A percentile compares a stretch with the other conserved stretches of the same genome.
Evolutionary conservation across 2,113 vertebrate species (phyloP).

Genomic region (Ceyx cyanopectus): DNA sequence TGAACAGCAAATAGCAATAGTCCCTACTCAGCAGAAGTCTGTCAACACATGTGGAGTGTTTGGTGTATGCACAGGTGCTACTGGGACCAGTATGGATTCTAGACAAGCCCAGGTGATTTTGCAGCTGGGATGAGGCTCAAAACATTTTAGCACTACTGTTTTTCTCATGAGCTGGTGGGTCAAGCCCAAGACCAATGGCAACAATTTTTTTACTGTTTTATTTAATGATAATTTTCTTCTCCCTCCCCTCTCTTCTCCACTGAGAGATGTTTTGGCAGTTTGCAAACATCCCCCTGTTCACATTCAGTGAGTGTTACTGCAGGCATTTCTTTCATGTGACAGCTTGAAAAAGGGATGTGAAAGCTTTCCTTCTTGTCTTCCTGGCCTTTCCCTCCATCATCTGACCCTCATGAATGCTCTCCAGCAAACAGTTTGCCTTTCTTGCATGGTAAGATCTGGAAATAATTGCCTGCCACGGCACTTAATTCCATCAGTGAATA

Average conservation of each 20-base stretch:
- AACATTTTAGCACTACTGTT: background rate
- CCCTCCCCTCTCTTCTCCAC: background rate
- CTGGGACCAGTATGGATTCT: background rate
- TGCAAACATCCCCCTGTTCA: constrained; percentile 39
- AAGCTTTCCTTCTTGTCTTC: constrained; percentile 61
- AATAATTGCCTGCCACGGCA: constrained; percentile 55
- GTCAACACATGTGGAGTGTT: fast-evolving
- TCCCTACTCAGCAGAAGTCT: background rate
- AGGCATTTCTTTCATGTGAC: constrained; percentile 67
- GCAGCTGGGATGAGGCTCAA: background rate
- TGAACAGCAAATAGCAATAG: background rate
- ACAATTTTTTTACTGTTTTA: constrained; percentile 15
- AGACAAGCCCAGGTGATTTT: background rate
- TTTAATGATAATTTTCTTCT: constrained; percentile 26
- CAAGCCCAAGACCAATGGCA: background rate
- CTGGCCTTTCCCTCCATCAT: constrained; percentile 45
- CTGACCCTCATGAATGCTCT: constrained; percentile 51
- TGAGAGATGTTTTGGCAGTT: background rate
- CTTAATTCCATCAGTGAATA: constrained; percentile 50
- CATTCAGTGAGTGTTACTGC: constrained; percentile 57
- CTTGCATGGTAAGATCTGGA: constrained; percentile 60
- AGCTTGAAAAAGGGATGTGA: constrained; percentile 65
- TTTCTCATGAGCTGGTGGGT: background rate
- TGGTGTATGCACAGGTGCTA: fast-evolving
- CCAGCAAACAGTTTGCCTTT: constrained; percentile 61